Conservation (phyloP, 2,888 invertebrate genomes). For the Caenorhabditis parvicauda region DNA sequence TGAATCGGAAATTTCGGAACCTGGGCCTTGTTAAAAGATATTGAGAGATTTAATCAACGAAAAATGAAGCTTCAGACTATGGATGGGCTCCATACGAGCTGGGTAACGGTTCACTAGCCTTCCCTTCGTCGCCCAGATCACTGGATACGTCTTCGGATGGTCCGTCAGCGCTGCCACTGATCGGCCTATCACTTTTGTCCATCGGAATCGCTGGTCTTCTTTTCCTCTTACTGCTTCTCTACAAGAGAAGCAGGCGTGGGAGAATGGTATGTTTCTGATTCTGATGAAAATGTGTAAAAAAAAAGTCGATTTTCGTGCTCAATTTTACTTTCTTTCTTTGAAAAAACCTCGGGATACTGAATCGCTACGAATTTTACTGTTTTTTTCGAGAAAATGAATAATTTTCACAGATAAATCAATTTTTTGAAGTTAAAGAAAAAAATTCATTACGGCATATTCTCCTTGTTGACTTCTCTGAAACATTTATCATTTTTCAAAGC, state of each 20-base stretch:
- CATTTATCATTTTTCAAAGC: too few species aligned
- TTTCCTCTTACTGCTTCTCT: constrained; percentile 41
- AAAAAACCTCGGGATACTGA: neutral
- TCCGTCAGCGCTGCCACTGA: constrained; percentile 10
- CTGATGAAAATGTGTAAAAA: neutral
- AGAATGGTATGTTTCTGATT: constrained; percentile 21
- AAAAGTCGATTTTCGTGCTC: neutral
- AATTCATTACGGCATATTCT: too few species aligned
- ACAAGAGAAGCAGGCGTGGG: constrained; percentile 34
- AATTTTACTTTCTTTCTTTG: neutral
- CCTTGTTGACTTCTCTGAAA: too few species aligned
- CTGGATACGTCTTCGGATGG: constrained; percentile 6
- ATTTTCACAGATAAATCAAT: constrained; percentile 21
- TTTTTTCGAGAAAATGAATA: too few species aligned
- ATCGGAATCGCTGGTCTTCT: constrained; percentile 29
- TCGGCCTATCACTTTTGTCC: constrained; percentile 19
- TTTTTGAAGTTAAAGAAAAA: constrained; percentile 27
- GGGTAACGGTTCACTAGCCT: constrained; percentile 14
- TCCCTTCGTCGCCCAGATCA: constrained; percentile 11
- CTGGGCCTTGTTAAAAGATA: too few species aligned
- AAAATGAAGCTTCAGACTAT: constrained; percentile 28
- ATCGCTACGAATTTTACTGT: too few species aligned
- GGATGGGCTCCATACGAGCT: constrained; percentile 29
- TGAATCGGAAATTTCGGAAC: too few species aligned
- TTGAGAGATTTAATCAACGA: too few species aligned